Evolutionary conservation across 2,113 vertebrate species (phyloP).

Genomic region (Aldabrachelys gigantea): DNA sequence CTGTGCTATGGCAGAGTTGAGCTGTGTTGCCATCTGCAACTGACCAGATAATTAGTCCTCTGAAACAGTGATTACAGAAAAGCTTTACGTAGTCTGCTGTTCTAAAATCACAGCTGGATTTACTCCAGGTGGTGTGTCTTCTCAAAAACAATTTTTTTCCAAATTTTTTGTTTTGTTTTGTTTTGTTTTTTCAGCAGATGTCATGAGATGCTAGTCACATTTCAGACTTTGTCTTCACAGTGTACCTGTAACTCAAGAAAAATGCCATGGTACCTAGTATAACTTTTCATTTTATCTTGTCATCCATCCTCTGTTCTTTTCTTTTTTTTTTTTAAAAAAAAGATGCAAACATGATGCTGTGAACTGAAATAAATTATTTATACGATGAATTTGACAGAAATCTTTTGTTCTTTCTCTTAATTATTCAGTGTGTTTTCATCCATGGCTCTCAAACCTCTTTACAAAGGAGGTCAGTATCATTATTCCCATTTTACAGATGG

Average conservation of each 20-base stretch:
- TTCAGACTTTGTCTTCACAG: background rate
- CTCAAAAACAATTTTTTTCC: background rate
- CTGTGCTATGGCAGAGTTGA: background rate
- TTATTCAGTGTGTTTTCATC: background rate
- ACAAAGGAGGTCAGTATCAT: background rate
- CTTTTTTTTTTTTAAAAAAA: background rate
- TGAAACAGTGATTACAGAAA: background rate
- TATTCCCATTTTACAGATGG: background rate
- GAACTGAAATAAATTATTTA: constrained; percentile 84
- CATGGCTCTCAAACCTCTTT: background rate
- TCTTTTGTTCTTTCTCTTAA: constrained; percentile 23
- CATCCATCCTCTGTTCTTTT: constrained; percentile 36
- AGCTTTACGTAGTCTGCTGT: background rate
- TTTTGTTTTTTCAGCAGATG: background rate
- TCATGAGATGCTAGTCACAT: background rate
- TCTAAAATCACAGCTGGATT: background rate
- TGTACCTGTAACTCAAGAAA: constrained; percentile 36
- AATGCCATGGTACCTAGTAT: constrained; percentile 7
- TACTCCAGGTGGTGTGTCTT: constrained; percentile 6
- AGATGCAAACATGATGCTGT: constrained; percentile 76
- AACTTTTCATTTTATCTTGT: constrained; percentile 3
- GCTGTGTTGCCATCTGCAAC: accelerated
- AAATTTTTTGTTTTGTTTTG: background rate
- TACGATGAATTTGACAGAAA: constrained; percentile 63
- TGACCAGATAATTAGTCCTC: background rate